phyloP scores from a whole-genome alignment of 2,797 vertebrate species.

The Spheniscus humboldti region DNA sequence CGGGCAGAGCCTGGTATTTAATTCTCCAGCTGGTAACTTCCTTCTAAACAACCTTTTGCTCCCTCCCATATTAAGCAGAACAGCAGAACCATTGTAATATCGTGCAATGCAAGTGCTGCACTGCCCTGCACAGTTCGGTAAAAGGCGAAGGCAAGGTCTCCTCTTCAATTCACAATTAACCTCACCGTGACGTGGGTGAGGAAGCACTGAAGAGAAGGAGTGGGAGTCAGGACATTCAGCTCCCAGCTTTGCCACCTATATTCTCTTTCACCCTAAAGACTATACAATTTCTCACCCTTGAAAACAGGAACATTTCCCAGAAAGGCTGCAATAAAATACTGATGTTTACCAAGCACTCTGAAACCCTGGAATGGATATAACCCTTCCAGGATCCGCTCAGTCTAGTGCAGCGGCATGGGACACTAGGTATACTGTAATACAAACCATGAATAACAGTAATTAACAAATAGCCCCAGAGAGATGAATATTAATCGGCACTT shows the following conservation, averaged over 20 bases:
- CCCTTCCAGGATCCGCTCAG: background rate
- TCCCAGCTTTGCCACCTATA: background rate
- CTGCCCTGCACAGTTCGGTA: background rate
- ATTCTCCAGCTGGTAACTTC: background rate
- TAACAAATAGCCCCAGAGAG: background rate
- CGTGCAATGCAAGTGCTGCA: accelerated
- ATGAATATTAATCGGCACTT: background rate
- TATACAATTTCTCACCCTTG: background rate
- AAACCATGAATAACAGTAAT: background rate
- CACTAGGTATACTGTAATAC: background rate
- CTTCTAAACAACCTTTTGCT: background rate
- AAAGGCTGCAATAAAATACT: background rate
- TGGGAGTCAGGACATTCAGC: slow-evolving; percentile 1
- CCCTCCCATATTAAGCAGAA: background rate
- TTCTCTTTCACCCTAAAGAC: background rate
- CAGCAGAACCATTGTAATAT: background rate
- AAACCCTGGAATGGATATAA: background rate
- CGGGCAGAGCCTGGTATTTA: background rate
- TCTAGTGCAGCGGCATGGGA: background rate
- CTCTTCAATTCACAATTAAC: background rate
- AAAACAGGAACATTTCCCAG: slow-evolving; percentile 25
- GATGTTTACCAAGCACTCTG: background rate
- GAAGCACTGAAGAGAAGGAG: background rate
- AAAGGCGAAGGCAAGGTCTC: background rate
- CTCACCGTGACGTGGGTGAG: background rate